phyloP scores from a whole-genome alignment of 2,113 vertebrate genomes.

The Ailurus styani region DNA sequence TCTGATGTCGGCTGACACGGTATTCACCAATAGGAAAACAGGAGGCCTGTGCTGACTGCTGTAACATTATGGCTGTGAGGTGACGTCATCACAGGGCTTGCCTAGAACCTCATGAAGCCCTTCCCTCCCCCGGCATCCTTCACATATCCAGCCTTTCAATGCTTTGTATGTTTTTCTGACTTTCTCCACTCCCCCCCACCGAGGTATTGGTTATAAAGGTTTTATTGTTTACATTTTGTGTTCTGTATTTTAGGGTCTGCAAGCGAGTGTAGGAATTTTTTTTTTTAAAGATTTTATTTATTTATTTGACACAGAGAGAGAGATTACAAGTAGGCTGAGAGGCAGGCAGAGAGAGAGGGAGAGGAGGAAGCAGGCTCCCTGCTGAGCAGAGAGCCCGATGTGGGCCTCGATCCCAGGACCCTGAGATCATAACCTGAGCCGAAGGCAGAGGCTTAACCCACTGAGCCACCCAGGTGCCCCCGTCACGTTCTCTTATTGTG shows the following conservation, averaged over 20 bases:
- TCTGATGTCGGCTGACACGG: slow-evolving; percentile 98
- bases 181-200: background rate
- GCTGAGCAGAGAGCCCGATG: too few relatives aligned
- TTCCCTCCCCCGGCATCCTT: slow-evolving; percentile 37
- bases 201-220: background rate
- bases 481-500: too few relatives aligned
- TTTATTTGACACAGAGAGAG: too few relatives aligned
- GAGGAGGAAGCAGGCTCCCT: too few relatives aligned
- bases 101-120: slow-evolving; percentile 77
- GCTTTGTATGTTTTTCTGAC: slow-evolving; percentile 55
- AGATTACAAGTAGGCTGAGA: too few relatives aligned
- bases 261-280: background rate
- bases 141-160: slow-evolving; percentile 4
- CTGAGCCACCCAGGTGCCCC: too few relatives aligned
- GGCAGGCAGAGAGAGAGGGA: too few relatives aligned
- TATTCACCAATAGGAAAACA: slow-evolving; percentile 86
- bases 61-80: slow-evolving; percentile 76
- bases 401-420: too few relatives aligned
- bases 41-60: slow-evolving; percentile 86
- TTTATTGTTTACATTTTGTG: slow-evolving; percentile 23
- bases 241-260: background rate
- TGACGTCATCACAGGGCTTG: slow-evolving; percentile 81
- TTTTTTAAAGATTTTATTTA: background rate
- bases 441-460: too few relatives aligned
- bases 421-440: too few relatives aligned